Evolutionary conservation across 2,888 invertebrate genomes (phyloP), one percentile per base, ranked within the genome.

Genomic region (Drepanosiphum platanoidis): DNA sequence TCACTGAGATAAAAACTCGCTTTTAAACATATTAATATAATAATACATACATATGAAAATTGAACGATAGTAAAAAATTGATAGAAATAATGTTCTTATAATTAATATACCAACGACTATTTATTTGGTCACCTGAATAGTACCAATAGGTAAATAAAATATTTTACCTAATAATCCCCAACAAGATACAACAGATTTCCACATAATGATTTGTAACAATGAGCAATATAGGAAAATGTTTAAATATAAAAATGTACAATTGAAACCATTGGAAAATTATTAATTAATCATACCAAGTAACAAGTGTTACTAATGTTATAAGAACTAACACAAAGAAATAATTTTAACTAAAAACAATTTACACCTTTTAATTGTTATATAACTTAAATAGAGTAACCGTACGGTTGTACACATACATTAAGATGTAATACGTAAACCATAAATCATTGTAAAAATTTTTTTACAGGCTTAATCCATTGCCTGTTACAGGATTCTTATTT

Each of bases 131-230:
- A n/a, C n/a, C n/a, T n/a, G n/a, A n/a, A n/a, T n/a, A n/a, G n/a
- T n/a, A n/a, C n/a, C 3, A 52, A 52, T 18, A 52, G 3, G 22
- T 52, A 52, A 3, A 22, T 52, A 5, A 18, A 52, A 58, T 52
- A 74, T 46, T 42, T 77, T 84, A 84, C 84, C 68, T 66, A 84
- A 66, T 75, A 58, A 36, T 39, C 84, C 75, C 66, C 75, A 84
- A 68, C 84, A 84, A 36, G 77, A 66, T 52, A 36, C n/a, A 77
- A 84, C 39, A 68, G 75, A 77, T 66, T 70, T 84, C 84, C 84
- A 84, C 84, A 84, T 84, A 22, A 82, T 36, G 18, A 15, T 58
- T 13, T 30, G 27, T n/a, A 80, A 3, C 27, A 34, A 34, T 27
- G 27, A 34, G 34, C 2, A 79, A n/a, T 68, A 68, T 18, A 5